Percentiles rank a stretch among this genome's conserved stretches.
Conservation (phyloP, 2,113 vertebrate genomes). For the Ptychochromis oligacanthus region DNA sequence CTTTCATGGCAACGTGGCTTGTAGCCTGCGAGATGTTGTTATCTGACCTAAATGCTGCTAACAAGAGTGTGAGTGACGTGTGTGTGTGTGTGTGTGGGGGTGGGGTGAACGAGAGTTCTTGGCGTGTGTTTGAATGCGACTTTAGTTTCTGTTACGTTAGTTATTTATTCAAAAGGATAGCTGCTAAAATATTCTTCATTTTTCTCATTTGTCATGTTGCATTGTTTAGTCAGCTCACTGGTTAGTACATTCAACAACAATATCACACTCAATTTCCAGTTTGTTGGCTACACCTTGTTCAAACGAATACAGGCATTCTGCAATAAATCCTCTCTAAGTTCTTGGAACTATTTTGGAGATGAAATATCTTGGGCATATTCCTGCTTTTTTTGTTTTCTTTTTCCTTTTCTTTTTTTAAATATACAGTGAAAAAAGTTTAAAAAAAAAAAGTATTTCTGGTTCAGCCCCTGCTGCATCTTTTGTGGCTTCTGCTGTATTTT, state of each 20-base stretch:
- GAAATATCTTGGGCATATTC: neutral
- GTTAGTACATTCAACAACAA: neutral
- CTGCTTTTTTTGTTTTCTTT: too few relatives aligned
- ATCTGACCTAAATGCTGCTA: constrained; percentile 85
- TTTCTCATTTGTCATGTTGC: constrained; percentile 3
- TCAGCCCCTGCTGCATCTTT: neutral
- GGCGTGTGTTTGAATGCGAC: neutral
- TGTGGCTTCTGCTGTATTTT: neutral
- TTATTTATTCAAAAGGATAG: constrained; percentile 5
- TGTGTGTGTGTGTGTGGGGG: too few relatives aligned
- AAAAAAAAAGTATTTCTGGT: neutral
- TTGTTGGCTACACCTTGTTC: neutral
- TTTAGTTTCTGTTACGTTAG: neutral
- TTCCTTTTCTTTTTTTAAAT: neutral
- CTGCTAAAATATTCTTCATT: constrained; percentile 10
- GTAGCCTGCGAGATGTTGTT: constrained; percentile 75
- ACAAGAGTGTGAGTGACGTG: constrained; percentile 69
- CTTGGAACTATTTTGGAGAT: neutral
- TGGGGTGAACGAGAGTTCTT: constrained; percentile 40
- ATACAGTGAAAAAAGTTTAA: neutral
- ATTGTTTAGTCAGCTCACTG: neutral
- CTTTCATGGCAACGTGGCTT: constrained; percentile 76
- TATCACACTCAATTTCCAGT: neutral
- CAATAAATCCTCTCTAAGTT: too few relatives aligned
- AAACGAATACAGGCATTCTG: neutral